Evolutionary conservation across 2,888 invertebrate genomes (phyloP).

Genomic region (Pollenia labialis): DNA sequence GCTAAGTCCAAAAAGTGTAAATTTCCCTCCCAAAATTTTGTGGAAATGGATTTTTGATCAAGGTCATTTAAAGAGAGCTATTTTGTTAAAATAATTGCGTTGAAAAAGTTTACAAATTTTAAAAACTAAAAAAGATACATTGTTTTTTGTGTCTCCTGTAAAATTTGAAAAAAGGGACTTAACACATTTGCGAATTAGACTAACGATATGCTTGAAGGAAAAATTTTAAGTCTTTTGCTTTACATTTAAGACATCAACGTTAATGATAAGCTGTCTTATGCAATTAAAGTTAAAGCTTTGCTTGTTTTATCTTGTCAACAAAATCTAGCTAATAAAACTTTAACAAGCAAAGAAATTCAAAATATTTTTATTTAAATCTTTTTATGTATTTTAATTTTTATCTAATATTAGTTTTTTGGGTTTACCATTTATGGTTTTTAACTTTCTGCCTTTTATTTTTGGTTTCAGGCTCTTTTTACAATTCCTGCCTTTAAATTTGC

Average conservation of each 20-base stretch:
- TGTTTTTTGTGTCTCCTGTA: no score
- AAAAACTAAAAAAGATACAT: no score
- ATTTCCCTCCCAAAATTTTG: no score
- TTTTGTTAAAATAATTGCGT: no score
- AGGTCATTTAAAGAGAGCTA: no score
- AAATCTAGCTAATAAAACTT: background rate
- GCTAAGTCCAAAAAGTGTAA: no score
- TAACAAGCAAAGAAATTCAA: background rate
- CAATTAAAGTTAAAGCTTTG: background rate
- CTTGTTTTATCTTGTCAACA: background rate
- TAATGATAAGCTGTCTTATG: no score
- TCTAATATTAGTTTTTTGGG: background rate
- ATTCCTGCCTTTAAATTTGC: constrained; percentile 15
- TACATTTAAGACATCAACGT: background rate
- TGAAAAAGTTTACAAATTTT: no score
- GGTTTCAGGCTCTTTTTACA: background rate
- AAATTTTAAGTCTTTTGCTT: background rate
- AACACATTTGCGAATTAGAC: no score
- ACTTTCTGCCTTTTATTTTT: background rate
- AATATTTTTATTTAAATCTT: constrained; percentile 17
- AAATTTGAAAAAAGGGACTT: no score
- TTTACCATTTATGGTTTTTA: constrained; percentile 36
- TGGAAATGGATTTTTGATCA: no score
- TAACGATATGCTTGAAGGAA: no score
- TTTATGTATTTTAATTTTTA: background rate